Conservation (phyloP, 1,140 invertebrate genomes). For the Medauroidea extradentata region DNA sequence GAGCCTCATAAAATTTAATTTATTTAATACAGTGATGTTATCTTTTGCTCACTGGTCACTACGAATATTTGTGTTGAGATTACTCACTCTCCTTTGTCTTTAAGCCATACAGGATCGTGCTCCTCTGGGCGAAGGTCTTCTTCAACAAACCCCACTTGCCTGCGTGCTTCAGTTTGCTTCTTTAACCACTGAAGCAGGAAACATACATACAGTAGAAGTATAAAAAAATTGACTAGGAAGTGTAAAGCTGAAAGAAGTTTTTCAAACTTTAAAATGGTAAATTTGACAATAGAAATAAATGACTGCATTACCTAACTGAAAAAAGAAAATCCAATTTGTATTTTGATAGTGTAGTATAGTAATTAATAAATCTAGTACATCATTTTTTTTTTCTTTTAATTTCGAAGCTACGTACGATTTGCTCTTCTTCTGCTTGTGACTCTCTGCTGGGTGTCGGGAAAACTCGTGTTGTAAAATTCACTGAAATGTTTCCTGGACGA, state of each 20-base stretch:
- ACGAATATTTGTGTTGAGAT: too few species aligned
- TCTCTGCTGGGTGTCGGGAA: slow-evolving; percentile 82
- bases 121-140: slow-evolving; percentile 77
- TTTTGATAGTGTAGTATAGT: neutral
- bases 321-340: neutral
- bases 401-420: slow-evolving; percentile 49
- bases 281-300: slow-evolving; percentile 8
- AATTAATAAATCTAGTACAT: too few species aligned
- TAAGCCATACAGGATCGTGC: slow-evolving; percentile 74
- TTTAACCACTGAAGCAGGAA: slow-evolving; percentile 59
- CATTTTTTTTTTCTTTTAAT: too few species aligned
- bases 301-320: neutral
- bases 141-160: slow-evolving; percentile 64
- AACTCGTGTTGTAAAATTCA: slow-evolving; percentile 68
- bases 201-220: slow-evolving; percentile 2
- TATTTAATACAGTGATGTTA: too few species aligned
- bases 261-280: slow-evolving; percentile 1
- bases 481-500: slow-evolving; percentile 52
- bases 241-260: neutral
- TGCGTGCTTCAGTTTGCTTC: slow-evolving; percentile 70
- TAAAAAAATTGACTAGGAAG: slow-evolving; percentile 7
- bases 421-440: slow-evolving; percentile 65
- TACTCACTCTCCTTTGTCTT: slow-evolving; percentile 73
- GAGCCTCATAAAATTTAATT: too few species aligned
- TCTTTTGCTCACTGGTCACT: too few species aligned